Conservation (phyloP, 2,888 invertebrate species). For the Pachliopta kotzebuea region DNA sequence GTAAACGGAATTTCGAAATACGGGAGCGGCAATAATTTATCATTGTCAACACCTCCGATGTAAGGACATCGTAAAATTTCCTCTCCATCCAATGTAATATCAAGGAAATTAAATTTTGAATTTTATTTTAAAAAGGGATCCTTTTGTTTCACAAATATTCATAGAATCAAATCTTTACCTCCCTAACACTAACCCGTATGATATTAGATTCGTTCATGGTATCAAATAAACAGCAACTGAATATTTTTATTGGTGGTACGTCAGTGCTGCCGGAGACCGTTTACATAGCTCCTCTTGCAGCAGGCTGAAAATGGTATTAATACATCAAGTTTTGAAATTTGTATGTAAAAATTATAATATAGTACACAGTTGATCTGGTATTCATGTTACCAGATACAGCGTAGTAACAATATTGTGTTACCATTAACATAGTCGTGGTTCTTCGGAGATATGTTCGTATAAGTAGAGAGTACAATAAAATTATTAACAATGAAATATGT, state of each 20-base stretch:
- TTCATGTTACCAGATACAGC: constrained; percentile 15
- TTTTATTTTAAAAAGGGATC: background rate
- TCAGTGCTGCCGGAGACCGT: too few species aligned
- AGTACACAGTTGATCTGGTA: background rate
- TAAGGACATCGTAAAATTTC: constrained; percentile 15
- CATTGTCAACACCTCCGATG: constrained; percentile 10
- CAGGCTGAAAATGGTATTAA: too few species aligned
- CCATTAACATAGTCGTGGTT: constrained; percentile 19
- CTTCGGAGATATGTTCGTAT: constrained; percentile 14
- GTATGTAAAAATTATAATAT: background rate
- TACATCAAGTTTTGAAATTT: too few species aligned
- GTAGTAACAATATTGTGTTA: constrained; percentile 5
- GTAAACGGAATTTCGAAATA: constrained; percentile 3
- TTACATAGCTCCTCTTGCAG: too few species aligned
- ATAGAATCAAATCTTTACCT: too few species aligned
- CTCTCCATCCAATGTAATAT: constrained; percentile 7
- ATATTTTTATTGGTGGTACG: too few species aligned
- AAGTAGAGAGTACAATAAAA: constrained; percentile 12
- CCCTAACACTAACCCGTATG: too few species aligned
- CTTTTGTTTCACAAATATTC: background rate
- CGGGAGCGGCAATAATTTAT: constrained; percentile 12
- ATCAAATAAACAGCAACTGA: too few species aligned
- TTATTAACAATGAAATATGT: background rate
- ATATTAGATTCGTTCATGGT: too few species aligned
- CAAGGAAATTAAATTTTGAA: constrained; percentile 9